A percentile compares a stretch with the other conserved stretches of the same genome.
Conservation (phyloP, 2,888 invertebrate genomes). For the Latrodectus elegans region DNA sequence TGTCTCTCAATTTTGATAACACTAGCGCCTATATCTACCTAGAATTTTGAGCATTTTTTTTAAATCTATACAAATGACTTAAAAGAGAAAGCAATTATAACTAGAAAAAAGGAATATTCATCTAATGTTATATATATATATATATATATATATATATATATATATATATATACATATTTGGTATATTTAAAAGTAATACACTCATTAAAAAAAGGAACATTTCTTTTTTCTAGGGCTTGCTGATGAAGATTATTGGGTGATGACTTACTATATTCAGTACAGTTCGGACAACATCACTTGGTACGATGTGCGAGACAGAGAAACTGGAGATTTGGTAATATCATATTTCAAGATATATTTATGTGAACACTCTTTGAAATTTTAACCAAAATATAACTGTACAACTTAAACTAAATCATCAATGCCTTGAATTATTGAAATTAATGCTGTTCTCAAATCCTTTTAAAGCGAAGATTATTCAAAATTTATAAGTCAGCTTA, state of each 20-base stretch:
- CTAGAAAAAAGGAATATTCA: neutral
- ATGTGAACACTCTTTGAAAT: neutral
- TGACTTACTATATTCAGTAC: constrained; percentile 73
- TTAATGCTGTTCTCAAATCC: too few species aligned
- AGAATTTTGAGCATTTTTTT: too few species aligned
- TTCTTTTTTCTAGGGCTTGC: constrained; percentile 27
- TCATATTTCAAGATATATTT: neutral
- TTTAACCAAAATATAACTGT: neutral
- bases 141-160: too few species aligned
- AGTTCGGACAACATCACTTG: constrained; percentile 74
- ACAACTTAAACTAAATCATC: too few species aligned
- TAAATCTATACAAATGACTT: neutral
- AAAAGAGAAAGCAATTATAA: neutral
- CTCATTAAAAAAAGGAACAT: too few species aligned
- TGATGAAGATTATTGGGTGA: constrained; percentile 73
- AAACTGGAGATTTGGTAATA: constrained; percentile 54
- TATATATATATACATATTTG: too few species aligned
- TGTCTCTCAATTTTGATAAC: too few species aligned
- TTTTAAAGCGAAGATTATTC: too few species aligned
- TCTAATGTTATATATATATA: neutral
- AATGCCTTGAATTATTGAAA: neutral
- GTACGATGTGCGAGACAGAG: constrained; percentile 70
- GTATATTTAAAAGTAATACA: too few species aligned
- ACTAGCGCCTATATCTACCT: too few species aligned
- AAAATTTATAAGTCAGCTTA: too few species aligned